A percentile compares a stretch with the other conserved stretches of the same genome.
phyloP scores from a whole-genome alignment of 2,113 vertebrate species.

The Corythoichthys intestinalis region DNA sequence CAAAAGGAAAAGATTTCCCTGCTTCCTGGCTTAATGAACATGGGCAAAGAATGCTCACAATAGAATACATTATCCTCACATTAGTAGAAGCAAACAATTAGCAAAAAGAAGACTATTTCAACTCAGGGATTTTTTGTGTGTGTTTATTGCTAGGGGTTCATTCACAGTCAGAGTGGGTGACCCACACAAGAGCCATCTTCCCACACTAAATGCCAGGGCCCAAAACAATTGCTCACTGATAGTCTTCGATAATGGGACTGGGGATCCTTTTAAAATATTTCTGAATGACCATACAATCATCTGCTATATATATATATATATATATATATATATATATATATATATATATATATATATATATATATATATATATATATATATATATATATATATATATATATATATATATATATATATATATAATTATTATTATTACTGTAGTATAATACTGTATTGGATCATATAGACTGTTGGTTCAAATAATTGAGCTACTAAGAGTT shows the following conservation, averaged over 20 bases:
- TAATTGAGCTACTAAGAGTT: too few species aligned
- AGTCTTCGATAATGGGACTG: conserved; percentile 36
- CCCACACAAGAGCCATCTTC: conserved; percentile 35
- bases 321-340: too few species aligned
- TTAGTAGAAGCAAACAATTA: conserved; percentile 77
- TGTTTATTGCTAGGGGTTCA: conserved; percentile 35
- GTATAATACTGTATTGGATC: too few species aligned
- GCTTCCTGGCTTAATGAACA: conserved; percentile 78
- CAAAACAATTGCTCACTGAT: conserved; percentile 49
- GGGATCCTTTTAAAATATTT: conserved; percentile 11
- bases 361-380: too few species aligned
- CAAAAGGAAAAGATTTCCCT: conserved; percentile 53
- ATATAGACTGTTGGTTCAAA: too few species aligned
- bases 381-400: too few species aligned
- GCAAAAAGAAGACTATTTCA: conserved; percentile 41
- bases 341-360: too few species aligned
- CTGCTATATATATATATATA: background rate
- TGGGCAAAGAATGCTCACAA: conserved; percentile 77
- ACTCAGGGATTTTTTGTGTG: conserved; percentile 32
- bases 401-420: too few species aligned
- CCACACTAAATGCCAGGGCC: conserved; percentile 46
- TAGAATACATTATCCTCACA: conserved; percentile 77
- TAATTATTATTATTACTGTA: too few species aligned
- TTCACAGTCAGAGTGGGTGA: conserved; percentile 41
- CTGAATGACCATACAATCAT: background rate